A percentile compares a stretch with the other conserved stretches of the same genome.
Evolutionary conservation across 2,113 vertebrate species (phyloP).

Genomic region (Aplodontia rufa): DNA sequence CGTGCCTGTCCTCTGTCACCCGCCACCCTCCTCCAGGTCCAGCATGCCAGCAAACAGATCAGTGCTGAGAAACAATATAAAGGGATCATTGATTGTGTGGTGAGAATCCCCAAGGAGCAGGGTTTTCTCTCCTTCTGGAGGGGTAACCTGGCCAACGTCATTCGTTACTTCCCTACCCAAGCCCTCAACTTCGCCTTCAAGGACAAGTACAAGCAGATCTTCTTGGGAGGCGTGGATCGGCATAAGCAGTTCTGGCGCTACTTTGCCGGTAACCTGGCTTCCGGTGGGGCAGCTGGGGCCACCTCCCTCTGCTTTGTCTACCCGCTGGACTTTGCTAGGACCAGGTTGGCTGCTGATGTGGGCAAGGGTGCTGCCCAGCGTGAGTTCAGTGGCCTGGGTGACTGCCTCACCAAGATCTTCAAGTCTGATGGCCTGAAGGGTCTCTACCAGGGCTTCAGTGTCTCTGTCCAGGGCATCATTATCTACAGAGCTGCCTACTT

Average conservation of each 20-base stretch:
- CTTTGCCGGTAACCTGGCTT: conserved; percentile 97
- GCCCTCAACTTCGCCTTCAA: conserved; percentile 99
- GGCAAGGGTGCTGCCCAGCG: conserved; percentile 91
- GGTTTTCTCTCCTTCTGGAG: conserved; percentile 98
- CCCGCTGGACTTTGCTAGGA: conserved; percentile 98
- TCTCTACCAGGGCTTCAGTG: conserved; percentile 96
- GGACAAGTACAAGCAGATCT: conserved; percentile 99
- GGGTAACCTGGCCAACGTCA: conserved; percentile 99
- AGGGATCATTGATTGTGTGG: conserved; percentile 96
- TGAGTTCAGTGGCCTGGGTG: conserved; percentile 94
- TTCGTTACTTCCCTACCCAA: conserved; percentile 99
- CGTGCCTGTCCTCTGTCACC: not conserved
- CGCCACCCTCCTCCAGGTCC: conserved; percentile 86
- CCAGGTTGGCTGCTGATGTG: conserved; percentile 96
- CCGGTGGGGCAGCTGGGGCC: conserved; percentile 95
- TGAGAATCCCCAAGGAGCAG: conserved; percentile 97
- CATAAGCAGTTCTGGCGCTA: conserved; percentile 99
- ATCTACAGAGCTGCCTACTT: conserved; percentile 99
- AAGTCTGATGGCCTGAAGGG: conserved; percentile 94
- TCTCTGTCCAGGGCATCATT: conserved; percentile 99
- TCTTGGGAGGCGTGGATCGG: conserved; percentile 97
- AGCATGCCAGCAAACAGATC: conserved; percentile 99
- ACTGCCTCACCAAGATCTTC: conserved; percentile 95
- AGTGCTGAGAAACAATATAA: conserved; percentile 95
- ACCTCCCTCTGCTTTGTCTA: conserved; percentile 99